Evolutionary conservation across 2,113 vertebrate genomes (phyloP), one percentile per base, ranked within the genome.

Genomic region (Clupea harengus): DNA sequence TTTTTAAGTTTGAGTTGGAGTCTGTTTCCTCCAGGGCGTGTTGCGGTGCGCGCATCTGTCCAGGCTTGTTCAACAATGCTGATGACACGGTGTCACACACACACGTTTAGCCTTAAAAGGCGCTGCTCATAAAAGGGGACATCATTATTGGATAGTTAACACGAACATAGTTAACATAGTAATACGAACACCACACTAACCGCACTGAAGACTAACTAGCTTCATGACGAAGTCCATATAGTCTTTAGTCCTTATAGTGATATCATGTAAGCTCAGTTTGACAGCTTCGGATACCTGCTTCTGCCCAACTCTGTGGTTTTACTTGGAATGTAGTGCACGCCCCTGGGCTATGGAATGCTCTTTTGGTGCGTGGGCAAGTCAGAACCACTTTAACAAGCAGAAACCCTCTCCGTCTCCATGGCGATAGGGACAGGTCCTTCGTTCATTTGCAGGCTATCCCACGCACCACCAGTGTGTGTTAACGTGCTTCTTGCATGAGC

Each of bases 331-430:
- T 4, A 45, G 54, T 87, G 67, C 57, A 28, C 75, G 82, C 81
- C 92, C 90, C 17, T 54, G 82, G 92, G 91, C 91, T 90, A 92
- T 93, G 91, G 93, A 95, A 94, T 95, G 93, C 88, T 86, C 88
- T 44, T 81, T 85, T 20, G 28, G 9, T 28, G 50, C 78, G 47
- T 4, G 88, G 89, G 89, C 94, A 93, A 86, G 93, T 93, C 88
- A 83, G 92, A 89, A 88, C 94, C 88, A 75, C 83, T 83, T 57
- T 72, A 18, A n/a, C 0, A 60, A 60, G 20, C 18, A 60, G 18
- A 18, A 54, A 49, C 8, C 47, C 52, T 60, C 18, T 60, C 18
- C 54, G 20, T 60, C 18, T 22, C 20, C 22, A 20, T 22, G 54
- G 9, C 20, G 22, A 60, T 20, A 7, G 54, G 1, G 54, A 60